Evolutionary conservation across 2,113 vertebrate species (phyloP).

Genomic region (Podarcis cretensis): DNA sequence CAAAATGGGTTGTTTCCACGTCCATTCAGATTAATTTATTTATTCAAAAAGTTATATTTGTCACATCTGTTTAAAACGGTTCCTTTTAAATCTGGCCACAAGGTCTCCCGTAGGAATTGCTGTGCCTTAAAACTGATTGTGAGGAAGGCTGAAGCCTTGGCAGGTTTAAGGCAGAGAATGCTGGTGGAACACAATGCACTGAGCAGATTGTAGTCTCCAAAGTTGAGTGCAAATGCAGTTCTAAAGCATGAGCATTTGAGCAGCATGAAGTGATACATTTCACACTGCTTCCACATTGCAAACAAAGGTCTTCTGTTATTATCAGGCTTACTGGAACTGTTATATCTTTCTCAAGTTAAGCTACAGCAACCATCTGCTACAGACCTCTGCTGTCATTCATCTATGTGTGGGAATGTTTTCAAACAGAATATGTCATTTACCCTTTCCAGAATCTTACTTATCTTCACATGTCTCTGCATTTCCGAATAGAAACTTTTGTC

Average conservation of each 20-base stretch:
- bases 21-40: constrained; percentile 68
- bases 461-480: not conserved
- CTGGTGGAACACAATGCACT: constrained; percentile 64
- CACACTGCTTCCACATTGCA: not conserved
- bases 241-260: constrained; percentile 35
- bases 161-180: constrained; percentile 68
- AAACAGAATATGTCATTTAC: not conserved
- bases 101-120: constrained; percentile 58
- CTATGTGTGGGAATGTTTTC: not conserved
- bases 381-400: not conserved
- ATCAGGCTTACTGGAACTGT: not conserved
- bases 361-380: not conserved
- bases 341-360: not conserved
- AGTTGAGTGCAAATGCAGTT: constrained; percentile 55
- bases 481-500: not conserved
- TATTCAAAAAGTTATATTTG: constrained; percentile 65
- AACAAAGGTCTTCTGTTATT: constrained; percentile 15
- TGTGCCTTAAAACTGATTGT: constrained; percentile 65
- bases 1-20: constrained; percentile 60
- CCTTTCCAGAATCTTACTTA: not conserved
- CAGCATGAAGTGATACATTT: constrained; percentile 1
- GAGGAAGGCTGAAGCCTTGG: constrained; percentile 62
- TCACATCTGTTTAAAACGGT: constrained; percentile 70
- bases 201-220: constrained; percentile 63
- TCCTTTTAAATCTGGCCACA: constrained; percentile 59